These are phyloP conservation scores for Drosophila eohydei DNA, from an alignment of 2,888 invertebrate species.

Conservation along the genomic window DNA sequence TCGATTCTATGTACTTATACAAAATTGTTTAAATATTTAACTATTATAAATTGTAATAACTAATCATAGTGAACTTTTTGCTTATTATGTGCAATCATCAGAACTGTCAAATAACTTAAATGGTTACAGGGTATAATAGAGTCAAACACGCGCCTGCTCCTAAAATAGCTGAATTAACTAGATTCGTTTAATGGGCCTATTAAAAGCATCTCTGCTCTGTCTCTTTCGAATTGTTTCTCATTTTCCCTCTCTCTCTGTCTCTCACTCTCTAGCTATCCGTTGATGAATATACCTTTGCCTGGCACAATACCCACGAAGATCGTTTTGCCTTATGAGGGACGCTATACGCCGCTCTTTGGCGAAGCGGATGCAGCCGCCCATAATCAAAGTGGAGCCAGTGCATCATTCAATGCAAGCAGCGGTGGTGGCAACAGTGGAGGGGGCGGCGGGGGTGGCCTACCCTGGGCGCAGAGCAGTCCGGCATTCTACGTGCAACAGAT, in stretches of 20 bases:
- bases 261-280: slow-evolving; percentile 88
- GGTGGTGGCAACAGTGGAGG: slow-evolving; percentile 19
- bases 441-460: slow-evolving; percentile 76
- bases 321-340: slow-evolving; percentile 86
- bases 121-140: slow-evolving; percentile 3
- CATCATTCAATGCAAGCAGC: slow-evolving; percentile 39
- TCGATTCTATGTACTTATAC: neutral
- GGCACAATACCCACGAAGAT: slow-evolving; percentile 94
- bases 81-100: neutral
- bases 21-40: neutral
- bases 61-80: neutral
- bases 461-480: slow-evolving; percentile 87
- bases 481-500: slow-evolving; percentile 92
- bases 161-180: slow-evolving; percentile 9
- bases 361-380: slow-evolving; percentile 22
- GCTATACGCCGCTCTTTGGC: slow-evolving; percentile 75
- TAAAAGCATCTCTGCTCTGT: neutral
- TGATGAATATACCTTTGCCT: slow-evolving; percentile 94
- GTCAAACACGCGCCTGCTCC: slow-evolving; percentile 8
- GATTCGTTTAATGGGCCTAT: slow-evolving; percentile 21
- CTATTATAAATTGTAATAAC: neutral
- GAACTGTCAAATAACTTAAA: neutral
- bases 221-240: neutral
- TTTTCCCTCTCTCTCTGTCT: neutral
- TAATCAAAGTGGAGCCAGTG: slow-evolving; percentile 47